Percentiles rank a stretch among this genome's conserved stretches.
These are phyloP conservation scores for Drosophila neoperkinsi DNA, from an alignment of 2,888 invertebrate genomes.

Conservation along the genomic window DNA sequence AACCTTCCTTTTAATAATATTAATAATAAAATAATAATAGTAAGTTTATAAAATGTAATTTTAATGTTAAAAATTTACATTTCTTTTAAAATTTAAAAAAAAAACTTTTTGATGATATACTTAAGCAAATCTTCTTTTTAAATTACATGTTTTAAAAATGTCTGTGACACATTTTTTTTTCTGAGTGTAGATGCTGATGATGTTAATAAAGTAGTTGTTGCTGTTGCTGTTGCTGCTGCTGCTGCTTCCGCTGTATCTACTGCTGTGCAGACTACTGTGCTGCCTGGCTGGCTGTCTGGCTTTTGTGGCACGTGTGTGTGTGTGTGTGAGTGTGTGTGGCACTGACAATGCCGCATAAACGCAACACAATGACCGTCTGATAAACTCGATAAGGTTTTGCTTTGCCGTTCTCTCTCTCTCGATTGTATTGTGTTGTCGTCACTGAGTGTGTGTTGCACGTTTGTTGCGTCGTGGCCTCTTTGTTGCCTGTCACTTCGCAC, in stretches of 20 bases:
- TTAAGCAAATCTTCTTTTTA: too few relatives aligned
- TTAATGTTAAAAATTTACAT: too few relatives aligned
- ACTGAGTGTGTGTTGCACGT: constrained; percentile 17
- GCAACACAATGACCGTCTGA: constrained; percentile 64
- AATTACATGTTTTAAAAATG: too few relatives aligned
- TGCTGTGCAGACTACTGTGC: constrained; percentile 1
- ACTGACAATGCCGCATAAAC: constrained; percentile 58
- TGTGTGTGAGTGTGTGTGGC: constrained; percentile 22
- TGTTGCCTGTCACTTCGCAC: constrained; percentile 53
- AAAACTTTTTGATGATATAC: neutral
- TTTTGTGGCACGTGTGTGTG: constrained; percentile 25
- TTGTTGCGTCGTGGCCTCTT: constrained; percentile 35
- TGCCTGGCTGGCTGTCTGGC: constrained; percentile 16
- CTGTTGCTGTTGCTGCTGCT: neutral
- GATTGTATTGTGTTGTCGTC: neutral
- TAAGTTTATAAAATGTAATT: too few relatives aligned
- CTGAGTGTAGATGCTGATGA: constrained; percentile 25
- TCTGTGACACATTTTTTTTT: neutral
- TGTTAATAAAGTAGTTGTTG: constrained; percentile 37
- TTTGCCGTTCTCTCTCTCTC: constrained; percentile 6
- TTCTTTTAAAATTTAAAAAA: neutral
- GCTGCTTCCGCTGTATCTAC: neutral
- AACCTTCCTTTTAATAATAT: fast-evolving
- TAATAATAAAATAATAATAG: too few relatives aligned
- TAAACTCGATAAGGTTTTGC: constrained; percentile 64